phyloP scores from a whole-genome alignment of 2,113 vertebrate species.

The Martes martes region DNA sequence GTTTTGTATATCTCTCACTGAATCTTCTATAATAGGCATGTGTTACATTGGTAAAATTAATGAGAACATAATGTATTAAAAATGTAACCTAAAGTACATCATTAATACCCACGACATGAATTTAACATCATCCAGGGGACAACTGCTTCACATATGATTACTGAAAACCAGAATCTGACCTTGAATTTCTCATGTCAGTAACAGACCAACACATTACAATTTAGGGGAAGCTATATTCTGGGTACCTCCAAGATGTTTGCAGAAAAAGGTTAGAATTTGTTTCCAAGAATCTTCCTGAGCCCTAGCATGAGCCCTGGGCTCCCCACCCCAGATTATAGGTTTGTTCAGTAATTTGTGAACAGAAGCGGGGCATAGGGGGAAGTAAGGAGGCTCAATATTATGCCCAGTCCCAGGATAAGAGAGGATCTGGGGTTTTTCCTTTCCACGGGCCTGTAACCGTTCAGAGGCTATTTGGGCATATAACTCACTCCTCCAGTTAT shows the following conservation, averaged over 20 bases:
- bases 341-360: slow-evolving; percentile 80
- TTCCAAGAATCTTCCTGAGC: slow-evolving; percentile 90
- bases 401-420: slow-evolving; percentile 91
- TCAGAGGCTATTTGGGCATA: slow-evolving; percentile 83
- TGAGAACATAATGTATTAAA: slow-evolving; percentile 15
- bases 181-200: background rate
- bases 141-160: background rate
- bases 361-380: slow-evolving; percentile 85
- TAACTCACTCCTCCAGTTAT: slow-evolving; percentile 90
- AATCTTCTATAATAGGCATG: background rate
- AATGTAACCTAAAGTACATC: background rate
- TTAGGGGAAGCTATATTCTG: slow-evolving; percentile 39
- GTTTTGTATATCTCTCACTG: background rate
- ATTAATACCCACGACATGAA: background rate
- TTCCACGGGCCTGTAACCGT: slow-evolving; percentile 83
- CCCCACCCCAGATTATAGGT: slow-evolving; percentile 88
- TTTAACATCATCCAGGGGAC: background rate
- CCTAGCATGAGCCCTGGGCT: slow-evolving; percentile 85
- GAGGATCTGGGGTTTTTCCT: slow-evolving; percentile 84
- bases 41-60: background rate
- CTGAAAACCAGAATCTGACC: background rate
- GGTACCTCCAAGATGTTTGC: slow-evolving; percentile 78
- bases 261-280: slow-evolving; percentile 86
- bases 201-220: slow-evolving; percentile 54
- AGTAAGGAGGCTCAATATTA: slow-evolving; percentile 91